Evolutionary conservation across 2,113 vertebrate genomes (phyloP), one percentile per base, ranked within the genome.

Genomic region (Pachyramphus minor): DNA sequence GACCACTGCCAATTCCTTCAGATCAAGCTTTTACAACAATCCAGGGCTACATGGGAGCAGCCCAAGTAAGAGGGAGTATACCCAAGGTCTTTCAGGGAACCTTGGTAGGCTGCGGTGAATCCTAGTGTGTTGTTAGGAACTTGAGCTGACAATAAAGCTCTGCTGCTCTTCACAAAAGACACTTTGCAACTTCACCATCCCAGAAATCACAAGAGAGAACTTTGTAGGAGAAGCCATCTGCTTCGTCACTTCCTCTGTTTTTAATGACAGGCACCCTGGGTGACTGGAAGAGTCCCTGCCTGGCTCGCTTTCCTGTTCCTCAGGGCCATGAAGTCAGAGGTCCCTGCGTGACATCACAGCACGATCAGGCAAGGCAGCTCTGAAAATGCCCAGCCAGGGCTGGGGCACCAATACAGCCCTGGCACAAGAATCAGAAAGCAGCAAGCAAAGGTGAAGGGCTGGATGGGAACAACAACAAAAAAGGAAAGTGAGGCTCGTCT

Each of bases 401-500:
- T 3, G 3, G 17, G 35, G 37, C 2, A 1, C n/a, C 10, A 1
- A 14, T 0, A 60, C 13, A 53, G 49, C 56, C 56, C 21, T 21
- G 49, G n/a, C 3, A 2, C 19, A 14, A 87, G 63, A 14, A 33
- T 60, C 5, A 5, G 64, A 60, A 72, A 82, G 85, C 6, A 1
- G 31, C 0, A 0, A 64, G 81, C 37, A 45, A 79, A 89, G 74
- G 52, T 63, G 35, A 75, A 25, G 28, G n/a, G 59, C 2, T 3
- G 59, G 35, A 59, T 59, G 50, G 72, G 22, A 60, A 31, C 14
- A 0, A 24, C 23, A 23, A 69, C 3, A 2, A 47, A 50, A 80
- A 69, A 37, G 59, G 39, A 77, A 71, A 90, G 50, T 5, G 2
- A 50, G 30, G 64, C 63, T 81, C 1, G 0, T 73, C 68, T 62